phyloP scores from a whole-genome alignment of 2,888 invertebrate species.

The Neoascia interrupta region DNA sequence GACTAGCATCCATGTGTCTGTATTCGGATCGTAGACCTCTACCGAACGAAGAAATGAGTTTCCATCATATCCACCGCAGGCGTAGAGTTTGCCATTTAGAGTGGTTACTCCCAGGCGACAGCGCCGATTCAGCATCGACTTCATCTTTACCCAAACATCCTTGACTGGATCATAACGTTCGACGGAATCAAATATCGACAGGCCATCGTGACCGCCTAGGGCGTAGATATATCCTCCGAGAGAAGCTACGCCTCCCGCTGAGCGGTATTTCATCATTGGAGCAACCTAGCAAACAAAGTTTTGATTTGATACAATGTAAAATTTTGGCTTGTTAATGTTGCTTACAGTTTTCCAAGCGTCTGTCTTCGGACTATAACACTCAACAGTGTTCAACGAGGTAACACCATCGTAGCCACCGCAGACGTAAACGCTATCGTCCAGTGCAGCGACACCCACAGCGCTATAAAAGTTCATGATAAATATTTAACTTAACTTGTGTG shows the following conservation, averaged over 20 bases:
- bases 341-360: conserved; percentile 87
- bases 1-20: conserved; percentile 88
- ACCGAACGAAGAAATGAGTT: conserved; percentile 89
- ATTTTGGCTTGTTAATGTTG: not conserved
- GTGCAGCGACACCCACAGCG: conserved; percentile 89
- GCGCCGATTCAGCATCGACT: conserved; percentile 89
- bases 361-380: conserved; percentile 87
- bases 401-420: conserved; percentile 93
- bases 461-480: conserved; percentile 76
- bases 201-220: conserved; percentile 92
- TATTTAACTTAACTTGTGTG: too few species aligned
- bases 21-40: conserved; percentile 88
- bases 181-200: conserved; percentile 92
- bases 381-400: conserved; percentile 88
- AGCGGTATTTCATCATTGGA: conserved; percentile 81
- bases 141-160: conserved; percentile 86
- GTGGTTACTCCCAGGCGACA: conserved; percentile 92
- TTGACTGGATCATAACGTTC: conserved; percentile 89
- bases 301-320: not conserved
- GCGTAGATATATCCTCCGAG: conserved; percentile 87
- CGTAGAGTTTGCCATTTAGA: conserved; percentile 90
- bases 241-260: conserved; percentile 87
- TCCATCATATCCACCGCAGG: conserved; percentile 92
- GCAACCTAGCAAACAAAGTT: conserved; percentile 76
- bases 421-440: conserved; percentile 89